Evolutionary conservation across 2,113 vertebrate species (phyloP).

Genomic region (Leptobrachium leishanense): DNA sequence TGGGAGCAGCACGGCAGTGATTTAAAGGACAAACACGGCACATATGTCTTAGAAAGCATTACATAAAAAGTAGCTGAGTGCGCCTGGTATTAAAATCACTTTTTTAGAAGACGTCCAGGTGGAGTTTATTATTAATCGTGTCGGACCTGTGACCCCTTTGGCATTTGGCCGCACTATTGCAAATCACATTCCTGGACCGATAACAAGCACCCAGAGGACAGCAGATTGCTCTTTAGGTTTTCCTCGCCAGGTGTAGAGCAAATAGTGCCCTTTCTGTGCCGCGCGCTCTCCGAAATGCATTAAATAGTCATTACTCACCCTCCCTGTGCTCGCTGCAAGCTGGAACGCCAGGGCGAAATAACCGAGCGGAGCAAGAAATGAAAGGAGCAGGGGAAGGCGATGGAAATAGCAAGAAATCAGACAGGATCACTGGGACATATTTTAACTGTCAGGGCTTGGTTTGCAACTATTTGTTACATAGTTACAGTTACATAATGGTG

Average conservation of each 20-base stretch:
- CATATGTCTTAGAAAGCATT: too few species aligned
- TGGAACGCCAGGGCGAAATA: neutral
- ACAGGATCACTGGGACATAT: neutral
- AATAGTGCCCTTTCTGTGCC: neutral
- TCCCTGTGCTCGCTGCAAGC: neutral
- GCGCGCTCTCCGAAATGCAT: too few species aligned
- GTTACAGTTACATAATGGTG: too few species aligned
- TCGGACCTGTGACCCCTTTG: neutral
- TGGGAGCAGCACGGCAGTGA: too few species aligned
- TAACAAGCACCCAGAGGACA: slow-evolving; percentile 11
- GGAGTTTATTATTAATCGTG: neutral
- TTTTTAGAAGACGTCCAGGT: neutral
- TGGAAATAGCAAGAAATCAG: neutral
- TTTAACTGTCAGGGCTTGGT: neutral
- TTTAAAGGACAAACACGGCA: too few species aligned
- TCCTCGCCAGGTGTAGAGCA: neutral
- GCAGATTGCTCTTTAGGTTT: neutral
- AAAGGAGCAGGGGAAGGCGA: neutral
- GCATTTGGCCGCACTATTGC: neutral
- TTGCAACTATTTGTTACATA: too few species aligned
- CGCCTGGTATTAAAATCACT: too few species aligned
- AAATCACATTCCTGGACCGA: neutral
- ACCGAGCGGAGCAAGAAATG: neutral
- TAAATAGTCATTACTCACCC: neutral
- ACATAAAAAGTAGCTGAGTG: too few species aligned